A percentile compares a stretch with the other conserved stretches of the same genome.
These are phyloP conservation scores for Archips crataeganus DNA, from an alignment of 2,888 invertebrate genomes.

Conservation along the genomic window DNA sequence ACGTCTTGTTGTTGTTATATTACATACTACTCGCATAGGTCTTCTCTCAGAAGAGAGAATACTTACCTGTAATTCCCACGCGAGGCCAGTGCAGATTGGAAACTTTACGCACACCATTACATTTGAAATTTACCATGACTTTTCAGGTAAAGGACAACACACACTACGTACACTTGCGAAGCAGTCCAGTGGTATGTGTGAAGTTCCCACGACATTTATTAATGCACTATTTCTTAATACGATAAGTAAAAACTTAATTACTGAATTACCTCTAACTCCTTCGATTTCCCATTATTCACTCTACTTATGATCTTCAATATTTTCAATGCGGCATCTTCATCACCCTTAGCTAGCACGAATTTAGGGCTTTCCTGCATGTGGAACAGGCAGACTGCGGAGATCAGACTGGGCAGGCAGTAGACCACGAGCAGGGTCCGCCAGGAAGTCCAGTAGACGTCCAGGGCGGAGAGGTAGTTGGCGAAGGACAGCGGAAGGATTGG, in stretches of 20 bases:
- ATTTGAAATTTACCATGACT: too few species aligned
- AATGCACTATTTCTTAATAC: too few species aligned
- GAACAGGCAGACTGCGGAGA: conserved; percentile 84
- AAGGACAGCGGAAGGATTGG: conserved; percentile 86
- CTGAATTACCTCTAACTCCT: conserved; percentile 59
- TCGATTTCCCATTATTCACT: conserved; percentile 55
- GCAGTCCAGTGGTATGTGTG: too few species aligned
- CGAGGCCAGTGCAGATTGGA: too few species aligned
- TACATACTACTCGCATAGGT: too few species aligned
- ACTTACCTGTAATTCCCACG: neutral
- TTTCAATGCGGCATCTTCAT: conserved; percentile 81
- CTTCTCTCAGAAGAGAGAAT: too few species aligned
- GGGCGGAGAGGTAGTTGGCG: conserved; percentile 62
- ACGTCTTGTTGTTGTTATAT: too few species aligned
- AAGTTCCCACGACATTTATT: too few species aligned
- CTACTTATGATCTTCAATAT: conserved; percentile 65
- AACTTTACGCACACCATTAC: too few species aligned
- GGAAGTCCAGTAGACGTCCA: conserved; percentile 87
- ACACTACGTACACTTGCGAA: too few species aligned
- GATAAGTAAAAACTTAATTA: too few species aligned
- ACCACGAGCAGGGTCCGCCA: conserved; percentile 90
- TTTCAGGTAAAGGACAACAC: too few species aligned
- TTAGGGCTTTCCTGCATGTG: conserved; percentile 92
- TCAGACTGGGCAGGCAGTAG: conserved; percentile 87
- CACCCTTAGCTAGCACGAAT: conserved; percentile 87